Evolutionary conservation across 2,888 invertebrate genomes (phyloP).

Genomic region (Danaus chrysippus): DNA sequence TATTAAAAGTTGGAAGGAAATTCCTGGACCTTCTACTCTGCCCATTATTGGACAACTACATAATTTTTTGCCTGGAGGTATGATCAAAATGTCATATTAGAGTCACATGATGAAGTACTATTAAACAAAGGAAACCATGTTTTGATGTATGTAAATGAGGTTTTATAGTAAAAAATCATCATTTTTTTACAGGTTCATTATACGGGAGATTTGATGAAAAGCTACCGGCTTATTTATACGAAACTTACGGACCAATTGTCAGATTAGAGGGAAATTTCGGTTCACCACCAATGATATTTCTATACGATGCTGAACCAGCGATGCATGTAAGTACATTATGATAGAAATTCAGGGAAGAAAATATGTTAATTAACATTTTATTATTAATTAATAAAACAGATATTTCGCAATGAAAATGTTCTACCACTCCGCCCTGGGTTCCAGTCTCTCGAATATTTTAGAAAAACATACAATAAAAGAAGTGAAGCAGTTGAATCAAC

Average conservation of each 20-base stretch:
- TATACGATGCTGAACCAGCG: constrained; percentile 47
- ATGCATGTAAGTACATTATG: constrained; percentile 37
- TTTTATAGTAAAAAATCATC: constrained; percentile 33
- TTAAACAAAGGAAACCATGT: neutral
- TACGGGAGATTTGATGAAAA: constrained; percentile 10
- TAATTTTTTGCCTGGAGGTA: constrained; percentile 9
- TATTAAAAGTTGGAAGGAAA: constrained; percentile 3
- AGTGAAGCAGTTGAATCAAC: constrained; percentile 32
- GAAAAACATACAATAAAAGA: constrained; percentile 39
- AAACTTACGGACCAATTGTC: constrained; percentile 49
- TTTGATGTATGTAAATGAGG: neutral
- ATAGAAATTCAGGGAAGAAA: too few relatives aligned
- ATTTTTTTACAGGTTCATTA: constrained; percentile 30
- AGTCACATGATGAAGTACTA: neutral
- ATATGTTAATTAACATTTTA: neutral
- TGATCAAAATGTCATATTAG: neutral
- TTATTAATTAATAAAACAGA: constrained; percentile 35
- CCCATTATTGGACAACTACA: constrained; percentile 8
- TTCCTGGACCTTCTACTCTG: constrained; percentile 3
- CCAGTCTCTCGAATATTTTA: constrained; percentile 48
- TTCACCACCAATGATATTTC: constrained; percentile 37
- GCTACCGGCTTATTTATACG: constrained; percentile 35
- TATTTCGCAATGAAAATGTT: constrained; percentile 51
- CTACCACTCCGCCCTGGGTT: constrained; percentile 51
- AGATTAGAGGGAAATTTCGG: constrained; percentile 43